phyloP scores from a whole-genome alignment of 2,888 invertebrate genomes.

The Arge pagana region DNA sequence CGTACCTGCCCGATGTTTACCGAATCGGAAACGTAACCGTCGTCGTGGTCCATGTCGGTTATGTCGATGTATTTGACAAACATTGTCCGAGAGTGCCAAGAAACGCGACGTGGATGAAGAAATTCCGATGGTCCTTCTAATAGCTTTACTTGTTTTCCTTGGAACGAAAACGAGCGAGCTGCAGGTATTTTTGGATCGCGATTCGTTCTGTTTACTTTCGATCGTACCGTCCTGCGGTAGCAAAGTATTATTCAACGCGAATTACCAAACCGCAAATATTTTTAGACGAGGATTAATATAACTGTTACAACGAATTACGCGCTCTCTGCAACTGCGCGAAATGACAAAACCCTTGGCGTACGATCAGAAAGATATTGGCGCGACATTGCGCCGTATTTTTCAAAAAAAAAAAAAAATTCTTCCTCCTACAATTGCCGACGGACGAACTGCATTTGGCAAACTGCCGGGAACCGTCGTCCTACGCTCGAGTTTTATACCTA shows the following conservation, averaged over 20 bases:
- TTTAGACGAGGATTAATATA: not conserved
- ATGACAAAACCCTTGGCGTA: too few relatives aligned
- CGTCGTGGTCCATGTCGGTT: constrained; percentile 39
- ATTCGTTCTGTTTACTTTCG: constrained; percentile 3
- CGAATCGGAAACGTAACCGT: constrained; percentile 40
- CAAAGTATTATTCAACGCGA: not conserved
- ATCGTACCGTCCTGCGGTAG: not conserved
- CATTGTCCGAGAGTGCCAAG: too few relatives aligned
- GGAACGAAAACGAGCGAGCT: too few relatives aligned
- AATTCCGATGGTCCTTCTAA: too few relatives aligned
- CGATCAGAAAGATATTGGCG: not conserved
- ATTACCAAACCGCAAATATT: not conserved
- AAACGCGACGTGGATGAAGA: too few relatives aligned
- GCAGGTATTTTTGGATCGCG: not conserved
- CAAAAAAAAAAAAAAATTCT: too few relatives aligned
- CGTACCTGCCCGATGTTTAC: constrained; percentile 16
- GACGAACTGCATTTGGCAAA: constrained; percentile 26
- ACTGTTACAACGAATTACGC: constrained; percentile 5
- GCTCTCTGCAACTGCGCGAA: not conserved
- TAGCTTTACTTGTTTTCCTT: too few relatives aligned
- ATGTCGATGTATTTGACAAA: constrained; percentile 38
- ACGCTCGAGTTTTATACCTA: constrained; percentile 12
- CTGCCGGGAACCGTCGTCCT: constrained; percentile 26
- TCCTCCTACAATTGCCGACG: constrained; percentile 21
- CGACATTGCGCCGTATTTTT: constrained; percentile 7